Conservation (phyloP, 1,140 invertebrate genomes). For the Drosophila bifasciata region DNA sequence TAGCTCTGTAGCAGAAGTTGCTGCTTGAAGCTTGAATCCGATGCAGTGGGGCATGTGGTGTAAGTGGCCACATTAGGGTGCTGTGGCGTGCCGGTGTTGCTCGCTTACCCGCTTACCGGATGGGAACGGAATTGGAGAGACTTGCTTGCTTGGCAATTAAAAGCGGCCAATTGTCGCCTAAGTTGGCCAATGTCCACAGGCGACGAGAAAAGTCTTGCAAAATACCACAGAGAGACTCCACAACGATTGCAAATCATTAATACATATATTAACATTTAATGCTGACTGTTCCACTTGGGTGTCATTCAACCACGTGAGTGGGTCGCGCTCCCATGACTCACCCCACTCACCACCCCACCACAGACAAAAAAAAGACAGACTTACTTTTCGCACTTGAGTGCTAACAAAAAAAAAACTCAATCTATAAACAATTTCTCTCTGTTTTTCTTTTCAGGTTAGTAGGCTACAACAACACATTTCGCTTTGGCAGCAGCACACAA, state of each 20-base stretch:
- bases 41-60: conserved; percentile 6
- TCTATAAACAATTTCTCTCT: conserved; percentile 64
- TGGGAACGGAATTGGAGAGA: conserved; percentile 58
- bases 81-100: neutral
- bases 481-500: conserved; percentile 23
- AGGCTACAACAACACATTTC: conserved; percentile 40
- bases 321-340: conserved; percentile 23
- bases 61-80: conserved; percentile 52
- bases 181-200: conserved; percentile 52
- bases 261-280: conserved; percentile 69
- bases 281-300: conserved; percentile 50
- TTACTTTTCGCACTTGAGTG: conserved; percentile 67
- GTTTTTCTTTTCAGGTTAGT: conserved; percentile 64
- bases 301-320: conserved; percentile 55
- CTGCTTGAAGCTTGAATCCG: neutral
- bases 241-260: conserved; percentile 69
- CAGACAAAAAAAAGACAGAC: conserved; percentile 5
- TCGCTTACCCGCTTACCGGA: conserved; percentile 63
- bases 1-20: neutral
- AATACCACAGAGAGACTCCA: conserved; percentile 6
- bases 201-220: conserved; percentile 59
- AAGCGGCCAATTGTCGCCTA: conserved; percentile 71
- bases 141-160: conserved; percentile 66
- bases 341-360: conserved; percentile 17
- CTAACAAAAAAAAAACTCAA: conserved; percentile 56